Conservation (phyloP, 2,888 invertebrate species). For the Diaperis boleti region DNA sequence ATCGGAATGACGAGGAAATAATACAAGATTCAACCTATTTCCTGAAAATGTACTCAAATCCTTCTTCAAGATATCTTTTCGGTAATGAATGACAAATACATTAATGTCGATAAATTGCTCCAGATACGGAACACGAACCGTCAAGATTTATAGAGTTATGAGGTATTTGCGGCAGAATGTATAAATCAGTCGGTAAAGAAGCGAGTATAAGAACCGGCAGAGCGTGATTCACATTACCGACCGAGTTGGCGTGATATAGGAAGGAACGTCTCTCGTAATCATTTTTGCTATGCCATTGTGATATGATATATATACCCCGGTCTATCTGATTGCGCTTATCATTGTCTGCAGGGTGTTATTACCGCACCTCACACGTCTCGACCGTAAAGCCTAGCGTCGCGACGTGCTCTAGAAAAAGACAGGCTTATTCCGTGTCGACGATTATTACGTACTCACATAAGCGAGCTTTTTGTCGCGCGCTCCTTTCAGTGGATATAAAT, state of each 20-base stretch:
- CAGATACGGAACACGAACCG: slow-evolving; percentile 40
- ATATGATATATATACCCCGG: slow-evolving; percentile 64
- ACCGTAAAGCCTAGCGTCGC: slow-evolving; percentile 40
- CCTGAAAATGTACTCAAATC: slow-evolving; percentile 1
- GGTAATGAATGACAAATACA: slow-evolving; percentile 40
- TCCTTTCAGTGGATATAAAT: slow-evolving; percentile 49
- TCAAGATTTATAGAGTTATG: slow-evolving; percentile 56
- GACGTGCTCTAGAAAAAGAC: slow-evolving; percentile 47
- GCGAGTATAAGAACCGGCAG: slow-evolving; percentile 64
- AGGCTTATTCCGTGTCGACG: slow-evolving; percentile 44
- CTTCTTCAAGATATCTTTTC: slow-evolving; percentile 10
- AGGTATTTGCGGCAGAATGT: slow-evolving; percentile 62
- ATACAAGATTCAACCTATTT: too few species aligned
- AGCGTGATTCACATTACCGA: slow-evolving; percentile 65
- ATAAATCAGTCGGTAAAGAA: slow-evolving; percentile 62
- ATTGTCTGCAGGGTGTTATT: slow-evolving; percentile 58
- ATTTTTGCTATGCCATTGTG: slow-evolving; percentile 66
- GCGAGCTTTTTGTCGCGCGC: slow-evolving; percentile 47
- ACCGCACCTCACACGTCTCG: slow-evolving; percentile 52
- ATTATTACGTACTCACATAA: slow-evolving; percentile 48
- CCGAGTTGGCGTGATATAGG: slow-evolving; percentile 63
- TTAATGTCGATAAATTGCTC: slow-evolving; percentile 41
- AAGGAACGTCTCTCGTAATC: slow-evolving; percentile 67
- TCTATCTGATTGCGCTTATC: slow-evolving; percentile 58
- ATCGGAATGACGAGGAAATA: too few species aligned